Base-by-base conservation (phyloP, 2,888 invertebrate genomes). In the Argyresthia goedartella region DNA sequence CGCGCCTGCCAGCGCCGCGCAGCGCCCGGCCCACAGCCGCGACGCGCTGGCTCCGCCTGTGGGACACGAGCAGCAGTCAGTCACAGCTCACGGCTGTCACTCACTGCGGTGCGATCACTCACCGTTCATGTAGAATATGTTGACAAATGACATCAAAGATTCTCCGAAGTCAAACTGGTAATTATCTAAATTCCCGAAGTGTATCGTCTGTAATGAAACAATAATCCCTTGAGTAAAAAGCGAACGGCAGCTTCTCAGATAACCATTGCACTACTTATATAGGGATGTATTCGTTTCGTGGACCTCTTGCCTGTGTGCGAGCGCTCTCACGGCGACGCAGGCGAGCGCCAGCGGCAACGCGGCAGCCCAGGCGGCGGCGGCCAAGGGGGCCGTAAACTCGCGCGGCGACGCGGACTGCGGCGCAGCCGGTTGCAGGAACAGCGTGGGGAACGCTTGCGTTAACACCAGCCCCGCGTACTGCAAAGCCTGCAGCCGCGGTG, bases 71-170 rank as follows among this genome's bases (percentile, higher is more conserved):
- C 36, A 36, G 8, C 7, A 8, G 7, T 8, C 36, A n/a, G 10
- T 10, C 4, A 8, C 42, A 42, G 8, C 4, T 42, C 11, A 42
- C n/a, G n/a, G 9, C 11, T 42, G n/a, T 11, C 10, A 10, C 42
- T 10, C 42, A n/a, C n/a, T 42, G n/a, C 11, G 42, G 4, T 6
- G 4, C 8, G 9, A 7, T 36, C 4, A 25, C 34, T 34, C n/a
- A 49, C 49, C 49, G 15, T 49, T 16, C 13, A 49, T 13, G 25
- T 49, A 49, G 16, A 49, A 49, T 36, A 49, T 35, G 15, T 49
- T 49, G 10, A 49, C 39, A 15, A 49, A 49, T 7, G 36, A n/a
- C 8, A 47, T 33, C n/a, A 47, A 4, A 7, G 35, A n/a, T n/a
- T 14, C 35, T 8, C 35, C 47, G 13, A 33, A 33, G 34, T 47